Conservation (phyloP, 2,888 invertebrate genomes). For the Isoperla grammatica region DNA sequence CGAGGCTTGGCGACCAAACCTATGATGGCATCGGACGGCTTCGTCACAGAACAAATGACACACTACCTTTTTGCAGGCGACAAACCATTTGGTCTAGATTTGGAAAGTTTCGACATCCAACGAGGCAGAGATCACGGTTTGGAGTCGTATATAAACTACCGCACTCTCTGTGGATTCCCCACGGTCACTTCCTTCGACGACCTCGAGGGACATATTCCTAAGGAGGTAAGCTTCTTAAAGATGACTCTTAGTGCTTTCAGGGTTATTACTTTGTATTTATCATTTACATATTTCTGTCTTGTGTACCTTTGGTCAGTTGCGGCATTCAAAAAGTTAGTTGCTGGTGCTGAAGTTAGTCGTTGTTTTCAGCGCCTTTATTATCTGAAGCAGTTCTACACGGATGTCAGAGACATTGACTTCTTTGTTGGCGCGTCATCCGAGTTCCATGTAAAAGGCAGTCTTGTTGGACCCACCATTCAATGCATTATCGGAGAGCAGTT, state of each 20-base stretch:
- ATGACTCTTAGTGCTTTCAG: too few relatives aligned
- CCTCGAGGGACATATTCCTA: conserved; percentile 23
- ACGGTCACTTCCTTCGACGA: conserved; percentile 29
- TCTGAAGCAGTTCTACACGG: conserved; percentile 33
- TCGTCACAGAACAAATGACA: conserved; percentile 30
- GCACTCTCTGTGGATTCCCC: conserved; percentile 33
- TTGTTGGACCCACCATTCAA: conserved; percentile 14
- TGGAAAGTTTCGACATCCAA: conserved; percentile 37
- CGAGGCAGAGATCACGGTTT: conserved; percentile 36
- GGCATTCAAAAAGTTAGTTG: too few relatives aligned
- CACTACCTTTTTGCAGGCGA: conserved; percentile 35
- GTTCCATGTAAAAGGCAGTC: not conserved
- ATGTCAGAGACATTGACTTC: conserved; percentile 44
- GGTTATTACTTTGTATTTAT: too few relatives aligned
- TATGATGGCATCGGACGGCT: conserved; percentile 4
- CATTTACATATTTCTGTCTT: too few relatives aligned
- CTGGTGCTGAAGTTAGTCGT: too few relatives aligned
- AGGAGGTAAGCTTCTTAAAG: conserved; percentile 25
- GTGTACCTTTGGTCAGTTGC: too few relatives aligned
- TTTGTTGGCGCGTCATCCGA: conserved; percentile 42
- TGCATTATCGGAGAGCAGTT: conserved; percentile 20
- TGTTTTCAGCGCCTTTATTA: conserved; percentile 31
- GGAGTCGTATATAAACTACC: conserved; percentile 32
- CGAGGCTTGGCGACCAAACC: conserved; percentile 10
- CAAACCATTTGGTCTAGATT: conserved; percentile 36